Percentiles rank a stretch among this genome's conserved stretches.
These are phyloP conservation scores for Vombatus ursinus DNA, from an alignment of 2,113 vertebrate species.

Conservation along the genomic window DNA sequence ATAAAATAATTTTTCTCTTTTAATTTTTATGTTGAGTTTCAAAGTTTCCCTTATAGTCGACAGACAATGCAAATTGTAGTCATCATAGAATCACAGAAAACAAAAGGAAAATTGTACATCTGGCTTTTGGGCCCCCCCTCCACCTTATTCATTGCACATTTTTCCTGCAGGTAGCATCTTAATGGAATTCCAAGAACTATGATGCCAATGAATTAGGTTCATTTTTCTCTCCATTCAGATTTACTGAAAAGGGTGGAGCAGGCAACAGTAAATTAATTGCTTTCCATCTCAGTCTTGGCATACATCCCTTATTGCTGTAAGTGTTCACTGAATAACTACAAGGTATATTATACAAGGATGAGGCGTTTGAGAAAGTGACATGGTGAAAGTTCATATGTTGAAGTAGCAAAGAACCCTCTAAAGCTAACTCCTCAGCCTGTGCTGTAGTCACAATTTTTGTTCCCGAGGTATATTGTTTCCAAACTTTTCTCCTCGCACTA, in stretches of 20 bases:
- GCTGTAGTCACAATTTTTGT: neutral
- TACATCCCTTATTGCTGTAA: neutral
- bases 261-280: neutral
- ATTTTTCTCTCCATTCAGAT: slow-evolving; percentile 10
- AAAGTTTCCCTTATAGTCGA: neutral
- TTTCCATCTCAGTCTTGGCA: neutral
- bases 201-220: neutral
- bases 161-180: neutral
- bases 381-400: neutral
- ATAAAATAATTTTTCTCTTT: neutral
- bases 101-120: neutral
- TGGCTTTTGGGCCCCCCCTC: neutral
- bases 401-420: neutral
- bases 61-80: neutral
- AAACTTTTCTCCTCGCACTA: neutral
- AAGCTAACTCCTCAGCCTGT: neutral
- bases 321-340: neutral
- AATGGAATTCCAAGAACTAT: neutral
- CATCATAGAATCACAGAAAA: slow-evolving; percentile 16
- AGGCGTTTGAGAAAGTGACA: neutral
- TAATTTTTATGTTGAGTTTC: slow-evolving; percentile 26
- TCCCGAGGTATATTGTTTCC: neutral
- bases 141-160: slow-evolving; percentile 9
- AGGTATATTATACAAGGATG: neutral
- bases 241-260: slow-evolving; percentile 35